These are phyloP conservation scores for Lagocephalus sceleratus DNA, from an alignment of 2,797 vertebrate species.

Conservation along the genomic window DNA sequence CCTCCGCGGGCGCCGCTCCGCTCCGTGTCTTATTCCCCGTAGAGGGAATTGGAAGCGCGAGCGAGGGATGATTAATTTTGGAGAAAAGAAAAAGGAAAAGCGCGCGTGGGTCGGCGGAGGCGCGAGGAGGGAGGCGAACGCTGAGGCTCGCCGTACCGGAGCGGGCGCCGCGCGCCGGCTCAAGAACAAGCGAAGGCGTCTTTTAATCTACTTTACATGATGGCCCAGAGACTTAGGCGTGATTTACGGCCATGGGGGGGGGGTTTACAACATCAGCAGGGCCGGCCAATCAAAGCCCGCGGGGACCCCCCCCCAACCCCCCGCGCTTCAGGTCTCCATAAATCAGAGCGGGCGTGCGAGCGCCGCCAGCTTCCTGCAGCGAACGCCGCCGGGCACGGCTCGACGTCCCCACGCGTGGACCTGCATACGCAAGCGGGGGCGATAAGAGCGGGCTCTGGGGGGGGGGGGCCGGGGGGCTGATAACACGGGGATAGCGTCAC, in stretches of 20 bases:
- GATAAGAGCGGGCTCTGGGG: too few species aligned
- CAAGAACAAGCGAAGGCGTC: neutral
- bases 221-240: slow-evolving; percentile 4
- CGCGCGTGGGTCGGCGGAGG: slow-evolving; percentile 13
- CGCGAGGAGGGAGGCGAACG: neutral
- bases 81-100: neutral
- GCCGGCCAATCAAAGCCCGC: slow-evolving; percentile 7
- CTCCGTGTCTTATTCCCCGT: slow-evolving; percentile 1
- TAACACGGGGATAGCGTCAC: neutral
- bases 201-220: slow-evolving; percentile 43
- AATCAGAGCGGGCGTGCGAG: slow-evolving; percentile 21
- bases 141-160: too few species aligned
- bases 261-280: slow-evolving; percentile 38
- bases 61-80: slow-evolving; percentile 20
- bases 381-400: slow-evolving; percentile 16
- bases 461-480: too few species aligned
- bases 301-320: slow-evolving; percentile 13
- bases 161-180: neutral
- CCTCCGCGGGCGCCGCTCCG: neutral
- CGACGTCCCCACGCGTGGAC: neutral
- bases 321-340: slow-evolving; percentile 28
- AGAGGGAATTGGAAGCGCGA: neutral
- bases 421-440: neutral
- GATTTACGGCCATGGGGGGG: slow-evolving; percentile 20
- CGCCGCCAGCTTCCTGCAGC: slow-evolving; percentile 10